phyloP scores from a whole-genome alignment of 2,797 vertebrate species.

The Phoebastria nigripes region DNA sequence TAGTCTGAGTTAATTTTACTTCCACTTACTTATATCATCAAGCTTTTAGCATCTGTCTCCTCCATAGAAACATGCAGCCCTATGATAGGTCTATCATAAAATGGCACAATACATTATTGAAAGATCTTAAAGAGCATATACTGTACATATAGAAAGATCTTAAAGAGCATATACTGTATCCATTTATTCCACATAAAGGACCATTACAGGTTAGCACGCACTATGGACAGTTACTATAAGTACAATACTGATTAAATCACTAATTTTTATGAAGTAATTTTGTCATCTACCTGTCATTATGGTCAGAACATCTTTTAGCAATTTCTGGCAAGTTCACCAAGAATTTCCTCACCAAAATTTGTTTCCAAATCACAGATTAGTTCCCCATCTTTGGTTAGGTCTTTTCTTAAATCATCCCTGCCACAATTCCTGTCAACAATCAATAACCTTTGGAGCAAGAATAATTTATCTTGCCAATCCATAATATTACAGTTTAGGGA shows the following conservation, averaged over 20 bases:
- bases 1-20: background rate
- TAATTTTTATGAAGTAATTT: background rate
- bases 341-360: background rate
- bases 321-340: background rate
- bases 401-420: background rate
- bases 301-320: background rate
- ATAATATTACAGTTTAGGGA: background rate
- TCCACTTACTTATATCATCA: background rate
- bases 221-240: background rate
- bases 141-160: background rate
- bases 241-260: background rate
- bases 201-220: background rate
- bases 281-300: background rate
- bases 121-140: background rate
- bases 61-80: background rate
- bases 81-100: background rate
- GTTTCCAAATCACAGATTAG: background rate
- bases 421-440: background rate
- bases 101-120: background rate
- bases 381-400: background rate
- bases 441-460: background rate
- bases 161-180: background rate
- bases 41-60: background rate
- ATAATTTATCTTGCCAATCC: background rate
- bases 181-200: background rate